Base-by-base conservation (phyloP, 2,888 invertebrate genomes). In the Pimpla rufipes region DNA sequence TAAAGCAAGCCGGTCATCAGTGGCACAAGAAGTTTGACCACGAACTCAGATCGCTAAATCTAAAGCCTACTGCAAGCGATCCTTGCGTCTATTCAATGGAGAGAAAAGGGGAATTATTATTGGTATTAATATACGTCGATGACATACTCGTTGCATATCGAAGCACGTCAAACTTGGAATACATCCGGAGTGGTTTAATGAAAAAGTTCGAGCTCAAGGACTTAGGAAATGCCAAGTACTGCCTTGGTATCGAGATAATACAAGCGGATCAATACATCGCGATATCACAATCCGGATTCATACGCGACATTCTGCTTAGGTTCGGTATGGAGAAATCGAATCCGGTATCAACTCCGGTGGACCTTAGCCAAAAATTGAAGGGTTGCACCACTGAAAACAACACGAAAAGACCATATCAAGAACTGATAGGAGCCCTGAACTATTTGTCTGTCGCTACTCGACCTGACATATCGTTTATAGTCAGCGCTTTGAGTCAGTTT, bases 1-100 rank as follows among this genome's bases (percentile, higher is more conserved):
- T 86, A 29, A 67, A 59, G 42, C 86, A 86, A 47, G 83, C 85
- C 2, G 86, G 85, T 10, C 70, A 86, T 64, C 73, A 40, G 52
- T n/a, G n/a, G n/a, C n/a, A n/a, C n/a, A n/a, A n/a, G n/a, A n/a
- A n/a, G n/a, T n/a, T n/a, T n/a, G n/a, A 70, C 55, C 10, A 37
- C 2, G 62, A 40, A 13, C 45, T 85, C 18, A 35, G 29, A 18
- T 42, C 18, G 7, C 11, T 59, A 11, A 78, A 73, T 11, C 67
- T 82, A 5, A 68, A n/a, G 4, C 81, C 80, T 35, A 75, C 83
- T 10, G 18, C n/a, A 16, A 29, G 78, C 13, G 86, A 86, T 74
- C 74, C 79, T 13, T 84, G 83, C 13, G 18, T 75, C 10, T 75
- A 70, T 35, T 59, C 64, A 5, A 55, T 57, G 35, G 18, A 29